Conservation (phyloP, 2,888 invertebrate genomes). For the Apeira syringaria region DNA sequence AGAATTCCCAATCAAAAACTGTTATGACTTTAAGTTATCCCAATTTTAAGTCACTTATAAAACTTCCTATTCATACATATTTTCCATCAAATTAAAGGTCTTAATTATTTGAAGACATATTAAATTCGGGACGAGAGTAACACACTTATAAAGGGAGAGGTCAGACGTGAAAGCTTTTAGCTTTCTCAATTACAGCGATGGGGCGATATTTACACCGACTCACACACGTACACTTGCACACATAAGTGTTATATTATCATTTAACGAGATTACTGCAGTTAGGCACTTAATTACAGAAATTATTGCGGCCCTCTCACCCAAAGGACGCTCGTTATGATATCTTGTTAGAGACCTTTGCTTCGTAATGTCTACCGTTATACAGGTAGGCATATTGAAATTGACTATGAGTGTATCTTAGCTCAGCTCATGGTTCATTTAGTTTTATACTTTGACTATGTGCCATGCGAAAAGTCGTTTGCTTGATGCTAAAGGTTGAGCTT, state of each 20-base stretch:
- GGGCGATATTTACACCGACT: constrained; percentile 18
- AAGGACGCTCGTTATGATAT: constrained; percentile 21
- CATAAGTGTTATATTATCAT: constrained; percentile 20
- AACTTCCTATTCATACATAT: too few relatives aligned
- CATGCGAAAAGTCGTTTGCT: constrained; percentile 3
- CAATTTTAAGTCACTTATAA: too few relatives aligned
- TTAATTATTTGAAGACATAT: constrained; percentile 13
- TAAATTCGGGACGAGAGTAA: constrained; percentile 10
- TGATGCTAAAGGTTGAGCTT: constrained; percentile 4
- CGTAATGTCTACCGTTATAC: constrained; percentile 14
- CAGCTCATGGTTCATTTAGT: constrained; percentile 25
- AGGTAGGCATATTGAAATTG: constrained; percentile 27
- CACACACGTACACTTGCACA: constrained; percentile 9
- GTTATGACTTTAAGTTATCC: too few relatives aligned
- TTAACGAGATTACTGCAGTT: constrained; percentile 27
- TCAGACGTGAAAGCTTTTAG: constrained; percentile 10
- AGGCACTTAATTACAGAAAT: constrained; percentile 29
- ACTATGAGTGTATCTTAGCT: constrained; percentile 11
- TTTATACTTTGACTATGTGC: constrained; percentile 18
- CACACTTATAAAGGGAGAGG: constrained; percentile 8
- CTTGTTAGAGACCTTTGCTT: constrained; percentile 13
- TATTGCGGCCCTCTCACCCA: constrained; percentile 25
- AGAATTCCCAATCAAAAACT: too few relatives aligned
- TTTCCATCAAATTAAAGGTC: constrained; percentile 15
- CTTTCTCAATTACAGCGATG: constrained; percentile 21